Conservation (phyloP, 2,888 invertebrate species). For the Hermaeophaga mercurialis region DNA sequence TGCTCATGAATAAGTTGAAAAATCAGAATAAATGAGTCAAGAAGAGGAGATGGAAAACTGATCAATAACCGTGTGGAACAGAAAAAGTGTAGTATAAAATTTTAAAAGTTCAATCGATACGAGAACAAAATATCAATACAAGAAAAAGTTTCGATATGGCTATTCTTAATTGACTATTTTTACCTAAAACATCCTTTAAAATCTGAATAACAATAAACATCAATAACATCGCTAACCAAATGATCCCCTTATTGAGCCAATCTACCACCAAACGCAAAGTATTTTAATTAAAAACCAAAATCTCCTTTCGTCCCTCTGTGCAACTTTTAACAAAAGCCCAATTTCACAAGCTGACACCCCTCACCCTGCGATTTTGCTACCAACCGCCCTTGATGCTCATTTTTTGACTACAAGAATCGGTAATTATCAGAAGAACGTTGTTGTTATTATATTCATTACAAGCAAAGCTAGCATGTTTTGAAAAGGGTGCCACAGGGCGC, state of each 20-base stretch:
- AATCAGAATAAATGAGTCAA: too few relatives aligned
- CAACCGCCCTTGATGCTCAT: constrained; percentile 45
- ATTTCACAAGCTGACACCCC: constrained; percentile 44
- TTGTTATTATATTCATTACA: constrained; percentile 52
- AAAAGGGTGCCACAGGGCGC: constrained; percentile 37
- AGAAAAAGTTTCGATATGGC: too few relatives aligned
- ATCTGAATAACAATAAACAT: too few relatives aligned
- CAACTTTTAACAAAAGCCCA: constrained; percentile 38
- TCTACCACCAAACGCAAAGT: constrained; percentile 18
- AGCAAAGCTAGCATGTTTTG: constrained; percentile 39
- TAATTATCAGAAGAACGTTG: constrained; percentile 49
- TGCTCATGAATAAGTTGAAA: too few relatives aligned
- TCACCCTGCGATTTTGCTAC: constrained; percentile 41
- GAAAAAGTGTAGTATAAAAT: too few relatives aligned
- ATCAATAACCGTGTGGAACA: too few relatives aligned
- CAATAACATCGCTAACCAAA: constrained; percentile 3
- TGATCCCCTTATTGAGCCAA: constrained; percentile 17
- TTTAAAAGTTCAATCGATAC: too few relatives aligned
- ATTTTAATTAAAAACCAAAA: constrained; percentile 36
- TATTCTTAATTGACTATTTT: too few relatives aligned
- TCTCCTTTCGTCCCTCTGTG: constrained; percentile 16
- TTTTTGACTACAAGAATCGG: constrained; percentile 43
- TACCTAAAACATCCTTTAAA: too few relatives aligned
- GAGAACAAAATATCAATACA: too few relatives aligned
- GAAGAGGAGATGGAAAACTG: too few relatives aligned